Base-by-base conservation (phyloP, 2,797 vertebrate species). In the Chromis chromis region DNA sequence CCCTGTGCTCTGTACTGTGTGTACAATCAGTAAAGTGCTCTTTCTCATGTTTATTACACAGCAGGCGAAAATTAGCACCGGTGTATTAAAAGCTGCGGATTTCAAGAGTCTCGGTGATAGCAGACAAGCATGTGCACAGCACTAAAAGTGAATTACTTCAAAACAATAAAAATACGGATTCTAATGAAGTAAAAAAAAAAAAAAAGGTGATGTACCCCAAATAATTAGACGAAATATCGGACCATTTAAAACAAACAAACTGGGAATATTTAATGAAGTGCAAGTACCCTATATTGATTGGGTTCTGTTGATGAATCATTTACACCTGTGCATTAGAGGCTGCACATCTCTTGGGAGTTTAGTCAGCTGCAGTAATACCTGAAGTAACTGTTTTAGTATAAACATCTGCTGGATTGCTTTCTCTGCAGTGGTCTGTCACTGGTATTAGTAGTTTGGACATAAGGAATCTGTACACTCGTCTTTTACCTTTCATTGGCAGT, bases 221-320 rank as follows among this genome's bases (percentile, higher is more conserved):
- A 2, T 59, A 25, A 52, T 31, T 21, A 3, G 31, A 33, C 0
- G 59, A 33, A 31, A 54, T 42, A 59, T 19, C 28, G 48, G 22
- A 67, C 16, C 9, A 50, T 74, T 78, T 66, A 57, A 62, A 76
- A 64, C 28, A 62, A 76, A 64, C 28, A 21, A 27, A 67, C 33
- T 49, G 25, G 14, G n/a, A 6, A 28, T 17, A 36, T 63, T 63
- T 52, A 68, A 57, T 65, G 59, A 71, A 61, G 49, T 56, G 24
- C 5, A 70, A 67, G 63, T 70, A 63, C 1, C 33, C 24, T 16
- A 8, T 25, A 16, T 33, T 66, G 25, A 70, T 60, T 70, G 39
- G 17, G 24, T 52, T 75, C 46, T 55, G 71, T 56, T 27, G 33
- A 56, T 10, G 1, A 62, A 53, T 62, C 22, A 46, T 50, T 58